Evolutionary conservation across 2,113 vertebrate species (phyloP).

Genomic region (Nipponia nippon): DNA sequence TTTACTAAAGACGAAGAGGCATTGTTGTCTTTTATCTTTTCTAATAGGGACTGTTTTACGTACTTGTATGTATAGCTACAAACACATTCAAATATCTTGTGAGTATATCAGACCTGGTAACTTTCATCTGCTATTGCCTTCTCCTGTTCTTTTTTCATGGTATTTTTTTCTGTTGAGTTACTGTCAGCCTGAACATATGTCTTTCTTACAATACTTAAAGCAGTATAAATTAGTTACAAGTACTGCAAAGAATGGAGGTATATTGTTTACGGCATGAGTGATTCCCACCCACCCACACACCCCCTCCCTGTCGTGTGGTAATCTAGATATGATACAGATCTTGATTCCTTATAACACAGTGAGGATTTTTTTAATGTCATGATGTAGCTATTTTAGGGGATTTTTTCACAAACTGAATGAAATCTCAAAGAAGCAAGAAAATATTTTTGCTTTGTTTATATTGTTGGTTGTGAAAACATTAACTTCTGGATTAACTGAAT

Average conservation of each 20-base stretch:
- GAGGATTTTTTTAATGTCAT: background rate
- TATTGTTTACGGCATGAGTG: background rate
- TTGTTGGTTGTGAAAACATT: background rate
- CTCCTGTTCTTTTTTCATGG: background rate
- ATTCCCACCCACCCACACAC: background rate
- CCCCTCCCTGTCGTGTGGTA: background rate
- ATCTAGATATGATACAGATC: background rate
- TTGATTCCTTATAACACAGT: background rate
- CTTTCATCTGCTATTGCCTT: background rate
- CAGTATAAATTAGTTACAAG: background rate
- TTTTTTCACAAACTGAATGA: background rate
- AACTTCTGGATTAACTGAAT: background rate
- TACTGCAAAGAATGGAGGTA: background rate
- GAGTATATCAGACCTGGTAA: background rate
- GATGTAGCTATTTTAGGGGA: background rate
- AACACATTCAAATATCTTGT: background rate
- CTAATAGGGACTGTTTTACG: background rate
- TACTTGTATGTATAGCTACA: background rate
- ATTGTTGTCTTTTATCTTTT: background rate
- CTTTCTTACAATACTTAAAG: background rate
- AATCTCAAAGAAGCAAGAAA: background rate
- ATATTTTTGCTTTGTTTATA: background rate
- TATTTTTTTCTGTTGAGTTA: background rate
- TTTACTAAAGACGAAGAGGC: background rate
- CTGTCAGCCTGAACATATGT: background rate